phyloP scores from a whole-genome alignment of 2,888 invertebrate genomes.

The Agrochola lychnidis region DNA sequence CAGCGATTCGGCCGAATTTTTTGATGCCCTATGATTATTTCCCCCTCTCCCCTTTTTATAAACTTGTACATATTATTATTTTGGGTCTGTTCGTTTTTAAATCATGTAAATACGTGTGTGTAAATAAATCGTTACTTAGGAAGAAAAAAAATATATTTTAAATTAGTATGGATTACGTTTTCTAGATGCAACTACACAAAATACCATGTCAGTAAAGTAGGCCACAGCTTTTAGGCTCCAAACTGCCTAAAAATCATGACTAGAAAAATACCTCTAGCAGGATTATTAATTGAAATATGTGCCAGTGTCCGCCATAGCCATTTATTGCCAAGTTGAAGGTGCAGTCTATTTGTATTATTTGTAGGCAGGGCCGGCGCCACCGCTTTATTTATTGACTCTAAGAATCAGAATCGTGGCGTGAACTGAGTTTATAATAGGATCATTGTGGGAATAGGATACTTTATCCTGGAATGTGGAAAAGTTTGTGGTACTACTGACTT shows the following conservation, averaged over 20 bases:
- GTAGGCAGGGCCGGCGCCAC: not conserved
- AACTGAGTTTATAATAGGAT: slow-evolving; percentile 19
- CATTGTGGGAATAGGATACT: not conserved
- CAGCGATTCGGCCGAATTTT: too few relatives aligned
- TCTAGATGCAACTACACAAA: not conserved
- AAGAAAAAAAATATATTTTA: not conserved
- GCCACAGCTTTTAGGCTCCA: not conserved
- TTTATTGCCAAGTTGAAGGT: slow-evolving; percentile 13
- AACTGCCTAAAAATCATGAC: not conserved
- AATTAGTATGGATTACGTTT: not conserved
- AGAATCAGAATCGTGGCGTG: slow-evolving; percentile 21
- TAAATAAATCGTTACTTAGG: too few relatives aligned
- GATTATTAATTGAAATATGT: slow-evolving; percentile 10
- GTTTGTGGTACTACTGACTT: not conserved
- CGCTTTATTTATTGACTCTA: slow-evolving; percentile 19
- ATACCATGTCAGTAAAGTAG: not conserved
- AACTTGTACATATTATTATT: too few relatives aligned
- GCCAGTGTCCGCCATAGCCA: not conserved
- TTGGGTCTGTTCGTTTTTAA: too few relatives aligned
- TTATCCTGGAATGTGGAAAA: not conserved
- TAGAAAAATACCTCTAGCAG: not conserved
- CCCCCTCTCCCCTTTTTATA: too few relatives aligned
- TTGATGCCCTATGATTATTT: too few relatives aligned
- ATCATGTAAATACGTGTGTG: too few relatives aligned
- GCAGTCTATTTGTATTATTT: slow-evolving; percentile 14